Evolutionary conservation across 1,140 invertebrate species (phyloP).

Genomic region (Ruditapes philippinarum): DNA sequence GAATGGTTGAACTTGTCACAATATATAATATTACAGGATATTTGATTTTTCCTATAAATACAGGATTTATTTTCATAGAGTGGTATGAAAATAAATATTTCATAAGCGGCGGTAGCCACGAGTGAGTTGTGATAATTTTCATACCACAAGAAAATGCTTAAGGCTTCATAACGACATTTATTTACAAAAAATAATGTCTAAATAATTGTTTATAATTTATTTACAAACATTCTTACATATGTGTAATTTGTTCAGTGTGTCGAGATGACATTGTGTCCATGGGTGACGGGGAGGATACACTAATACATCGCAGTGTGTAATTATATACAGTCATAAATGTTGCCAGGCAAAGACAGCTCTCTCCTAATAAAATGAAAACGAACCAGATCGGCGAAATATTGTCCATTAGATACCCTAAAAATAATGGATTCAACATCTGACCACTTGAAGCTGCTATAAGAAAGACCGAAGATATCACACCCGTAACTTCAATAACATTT

Average conservation of each 20-base stretch:
- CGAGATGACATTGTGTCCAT: not conserved
- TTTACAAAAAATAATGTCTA: too few species aligned
- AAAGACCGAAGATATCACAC: conserved; percentile 69
- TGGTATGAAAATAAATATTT: too few species aligned
- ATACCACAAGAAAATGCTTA: too few species aligned
- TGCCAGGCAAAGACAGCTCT: conserved; percentile 63
- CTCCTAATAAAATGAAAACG: conserved; percentile 64
- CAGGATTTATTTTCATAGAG: too few species aligned
- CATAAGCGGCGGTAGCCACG: too few species aligned
- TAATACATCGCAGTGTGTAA: not conserved
- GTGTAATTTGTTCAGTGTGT: not conserved
- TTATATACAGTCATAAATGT: conserved; percentile 51
- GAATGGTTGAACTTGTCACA: too few species aligned
- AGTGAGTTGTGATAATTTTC: too few species aligned
- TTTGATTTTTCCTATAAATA: too few species aligned
- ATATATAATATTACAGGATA: too few species aligned
- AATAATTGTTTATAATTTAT: too few species aligned
- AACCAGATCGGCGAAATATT: conserved; percentile 72
- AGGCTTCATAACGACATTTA: too few species aligned
- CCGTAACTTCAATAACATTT: conserved; percentile 71
- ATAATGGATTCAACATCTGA: conserved; percentile 69
- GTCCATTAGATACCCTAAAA: conserved; percentile 74
- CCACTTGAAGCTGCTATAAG: conserved; percentile 75
- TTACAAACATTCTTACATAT: too few species aligned
- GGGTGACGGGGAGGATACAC: not conserved